Evolutionary conservation across 2,113 vertebrate genomes (phyloP).

Genomic region (Tympanuchus pallidicinctus): DNA sequence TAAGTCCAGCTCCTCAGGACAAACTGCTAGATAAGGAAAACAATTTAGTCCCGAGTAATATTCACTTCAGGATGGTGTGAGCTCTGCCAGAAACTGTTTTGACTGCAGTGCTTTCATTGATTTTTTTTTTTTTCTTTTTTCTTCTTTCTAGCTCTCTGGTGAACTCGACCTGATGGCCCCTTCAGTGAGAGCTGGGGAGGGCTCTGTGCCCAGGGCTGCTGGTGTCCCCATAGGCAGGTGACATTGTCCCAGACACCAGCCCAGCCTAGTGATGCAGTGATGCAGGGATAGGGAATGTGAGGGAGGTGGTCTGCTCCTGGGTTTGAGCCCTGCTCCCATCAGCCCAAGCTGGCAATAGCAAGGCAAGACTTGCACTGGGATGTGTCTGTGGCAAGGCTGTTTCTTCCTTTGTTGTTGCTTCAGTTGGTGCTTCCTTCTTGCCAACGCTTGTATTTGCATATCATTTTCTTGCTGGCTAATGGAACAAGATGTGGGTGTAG

Average conservation of each 20-base stretch:
- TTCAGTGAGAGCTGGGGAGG: background rate
- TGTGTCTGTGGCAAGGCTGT: background rate
- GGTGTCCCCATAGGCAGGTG: too few relatives aligned
- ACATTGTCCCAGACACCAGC: background rate
- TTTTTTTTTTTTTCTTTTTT: background rate
- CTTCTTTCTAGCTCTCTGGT: constrained; percentile 20
- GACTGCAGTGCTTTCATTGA: constrained; percentile 23
- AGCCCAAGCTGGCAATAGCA: accelerated
- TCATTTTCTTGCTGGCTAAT: background rate
- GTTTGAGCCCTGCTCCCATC: background rate
- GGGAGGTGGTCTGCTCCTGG: too few relatives aligned
- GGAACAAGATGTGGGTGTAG: background rate
- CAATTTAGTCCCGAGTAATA: constrained; percentile 62
- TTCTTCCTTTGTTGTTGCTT: background rate
- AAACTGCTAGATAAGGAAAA: constrained; percentile 71
- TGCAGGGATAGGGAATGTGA: background rate
- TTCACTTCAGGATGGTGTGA: constrained; percentile 30
- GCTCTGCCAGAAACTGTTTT: constrained; percentile 51
- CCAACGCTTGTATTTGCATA: background rate
- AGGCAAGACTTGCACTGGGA: background rate
- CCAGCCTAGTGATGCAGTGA: accelerated
- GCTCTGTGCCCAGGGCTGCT: accelerated
- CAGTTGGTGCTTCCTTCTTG: background rate
- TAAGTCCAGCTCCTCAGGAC: constrained; percentile 72
- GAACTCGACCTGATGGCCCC: background rate